Percentiles rank a stretch among this genome's conserved stretches.
These are phyloP conservation scores for Agapornis canus DNA, from an alignment of 2,797 vertebrate species.

Conservation along the genomic window DNA sequence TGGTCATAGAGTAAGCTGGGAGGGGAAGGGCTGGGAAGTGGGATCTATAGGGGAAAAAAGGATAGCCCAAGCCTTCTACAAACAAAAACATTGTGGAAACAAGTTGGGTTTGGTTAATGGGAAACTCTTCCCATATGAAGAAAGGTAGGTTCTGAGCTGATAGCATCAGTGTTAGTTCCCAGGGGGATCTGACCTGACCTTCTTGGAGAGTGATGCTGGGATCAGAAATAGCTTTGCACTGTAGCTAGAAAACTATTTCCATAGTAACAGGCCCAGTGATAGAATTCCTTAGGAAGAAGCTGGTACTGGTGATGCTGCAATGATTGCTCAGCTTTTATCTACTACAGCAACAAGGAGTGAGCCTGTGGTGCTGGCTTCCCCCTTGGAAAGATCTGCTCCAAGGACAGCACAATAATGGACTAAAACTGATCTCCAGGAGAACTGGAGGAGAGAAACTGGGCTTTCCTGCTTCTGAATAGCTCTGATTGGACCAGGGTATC, in stretches of 20 bases:
- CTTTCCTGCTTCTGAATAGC: not conserved
- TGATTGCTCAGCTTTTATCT: not conserved
- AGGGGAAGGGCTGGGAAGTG: not conserved
- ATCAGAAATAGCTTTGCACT: conserved; percentile 39
- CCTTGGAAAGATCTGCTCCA: not conserved
- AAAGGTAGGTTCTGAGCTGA: not conserved
- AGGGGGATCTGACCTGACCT: not conserved
- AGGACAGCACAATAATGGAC: not conserved
- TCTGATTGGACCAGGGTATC: not conserved
- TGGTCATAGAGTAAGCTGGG: not conserved
- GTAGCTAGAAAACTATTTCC: not conserved
- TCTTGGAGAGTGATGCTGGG: conserved; percentile 43
- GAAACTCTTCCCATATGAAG: not conserved
- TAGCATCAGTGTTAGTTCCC: conserved; percentile 59
- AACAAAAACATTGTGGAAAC: not conserved
- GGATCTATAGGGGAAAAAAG: not conserved
- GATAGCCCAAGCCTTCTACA: not conserved
- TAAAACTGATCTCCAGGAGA: not conserved
- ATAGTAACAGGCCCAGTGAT: not conserved
- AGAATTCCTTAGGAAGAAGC: not conserved
- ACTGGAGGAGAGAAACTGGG: not conserved
- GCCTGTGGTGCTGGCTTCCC: not conserved
- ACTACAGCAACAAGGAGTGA: not conserved
- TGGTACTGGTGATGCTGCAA: not conserved
- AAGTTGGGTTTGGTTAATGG: not conserved